Base-by-base conservation (phyloP, 2,113 vertebrate genomes). In the Calyptommatus sinebrachiatus region DNA sequence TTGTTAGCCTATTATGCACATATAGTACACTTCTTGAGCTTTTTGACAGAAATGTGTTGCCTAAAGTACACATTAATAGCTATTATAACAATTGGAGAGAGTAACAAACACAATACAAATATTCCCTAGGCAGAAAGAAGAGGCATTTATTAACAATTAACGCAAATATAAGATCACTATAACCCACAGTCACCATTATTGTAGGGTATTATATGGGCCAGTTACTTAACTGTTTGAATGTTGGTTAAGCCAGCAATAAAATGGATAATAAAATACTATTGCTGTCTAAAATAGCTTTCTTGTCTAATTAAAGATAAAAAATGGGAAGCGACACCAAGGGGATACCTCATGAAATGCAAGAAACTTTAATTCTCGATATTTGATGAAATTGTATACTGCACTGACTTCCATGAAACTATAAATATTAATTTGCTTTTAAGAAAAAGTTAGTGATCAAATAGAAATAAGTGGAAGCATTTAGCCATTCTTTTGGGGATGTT, bases 181-280 rank as follows among this genome's bases (percentile, higher is more conserved):
- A 88, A 72, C 70, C 87, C 75, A 88, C 73, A 81, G 68, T 81
- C 73, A 78, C 41, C 71, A 73, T 68, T 84, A 90, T 81, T 83
- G 83, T 48, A 79, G 41, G 82, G 79, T 80, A 88, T 89, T 85
- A 90, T 71, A 87, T 65, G 88, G 84, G 82, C 88, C 89, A 89
- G 77, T 84, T 80, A 85, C 73, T 86, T 91, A 85, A 89, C 71
- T 57, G 80, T 83, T 85, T 79, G 83, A 83, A 75, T 88, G 91
- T 91, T 87, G 88, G 85, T 81, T 88, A 89, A 81, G 76, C 77
- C 70, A 81, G 84, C 76, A 73, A 83, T 90, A 91, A 92, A 88
- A 85, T n/a, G 80, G 78, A 83, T 85, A 91, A 86, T 90, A 90
- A 91, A 91, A 74, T 67, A 83, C 53, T 77, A 85, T 41, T 67